These are phyloP conservation scores for Bactericera cockerelli DNA, from an alignment of 1,140 invertebrate species.

Conservation along the genomic window DNA sequence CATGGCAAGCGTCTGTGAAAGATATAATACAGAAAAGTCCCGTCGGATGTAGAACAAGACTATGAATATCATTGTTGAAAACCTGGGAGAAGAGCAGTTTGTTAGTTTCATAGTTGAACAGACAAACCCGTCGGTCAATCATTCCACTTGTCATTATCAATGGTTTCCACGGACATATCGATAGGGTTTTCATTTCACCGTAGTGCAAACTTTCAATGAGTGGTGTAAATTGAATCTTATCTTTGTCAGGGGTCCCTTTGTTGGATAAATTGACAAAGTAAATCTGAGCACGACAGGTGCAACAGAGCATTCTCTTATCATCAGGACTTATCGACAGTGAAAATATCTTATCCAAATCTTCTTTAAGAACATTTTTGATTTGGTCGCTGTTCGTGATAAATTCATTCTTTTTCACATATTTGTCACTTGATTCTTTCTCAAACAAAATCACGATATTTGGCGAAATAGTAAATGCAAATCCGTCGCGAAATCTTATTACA, in stretches of 20 bases:
- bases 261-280: constrained; percentile 41
- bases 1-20: neutral
- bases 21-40: constrained; percentile 19
- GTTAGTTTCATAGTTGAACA: constrained; percentile 79
- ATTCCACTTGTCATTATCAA: constrained; percentile 70
- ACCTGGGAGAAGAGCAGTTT: constrained; percentile 61
- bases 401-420: constrained; percentile 40
- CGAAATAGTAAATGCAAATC: neutral
- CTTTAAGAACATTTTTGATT: constrained; percentile 16
- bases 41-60: constrained; percentile 63
- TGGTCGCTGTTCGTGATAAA: constrained; percentile 30
- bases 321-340: constrained; percentile 37
- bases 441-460: constrained; percentile 5
- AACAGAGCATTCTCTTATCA: constrained; percentile 37
- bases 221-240: constrained; percentile 31
- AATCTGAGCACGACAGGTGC: constrained; percentile 43
- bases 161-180: constrained; percentile 75
- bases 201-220: constrained; percentile 63
- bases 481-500: neutral
- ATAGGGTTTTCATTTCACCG: constrained; percentile 55
- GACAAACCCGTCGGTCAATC: constrained; percentile 59
- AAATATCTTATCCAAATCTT: constrained; percentile 35
- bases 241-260: constrained; percentile 27
- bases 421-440: constrained; percentile 7
- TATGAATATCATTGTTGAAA: constrained; percentile 64